phyloP scores from a whole-genome alignment of 2,113 vertebrate species.

The Hemiprocne comata region DNA sequence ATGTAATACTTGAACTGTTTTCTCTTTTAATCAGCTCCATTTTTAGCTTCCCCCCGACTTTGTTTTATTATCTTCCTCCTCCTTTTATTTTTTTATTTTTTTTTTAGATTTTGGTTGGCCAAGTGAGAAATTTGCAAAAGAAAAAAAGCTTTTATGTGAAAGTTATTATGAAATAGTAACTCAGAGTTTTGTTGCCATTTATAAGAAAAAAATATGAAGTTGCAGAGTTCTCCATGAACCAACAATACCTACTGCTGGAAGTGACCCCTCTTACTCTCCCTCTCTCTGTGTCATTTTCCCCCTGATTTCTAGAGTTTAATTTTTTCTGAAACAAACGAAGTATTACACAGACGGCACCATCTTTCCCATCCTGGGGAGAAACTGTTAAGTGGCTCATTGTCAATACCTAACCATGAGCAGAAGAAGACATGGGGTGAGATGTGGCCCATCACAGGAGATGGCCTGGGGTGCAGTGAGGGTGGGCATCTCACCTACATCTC shows the following conservation, averaged over 20 bases:
- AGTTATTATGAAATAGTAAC: neutral
- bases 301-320: neutral
- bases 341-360: neutral
- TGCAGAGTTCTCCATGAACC: neutral
- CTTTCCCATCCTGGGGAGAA: neutral
- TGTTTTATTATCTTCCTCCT: neutral
- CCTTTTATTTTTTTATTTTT: neutral
- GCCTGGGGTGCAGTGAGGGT: accelerated
- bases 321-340: neutral
- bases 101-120: neutral
- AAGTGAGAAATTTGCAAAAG: neutral
- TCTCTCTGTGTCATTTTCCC: neutral
- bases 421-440: accelerated
- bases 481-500: neutral
- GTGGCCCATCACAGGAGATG: neutral
- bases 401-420: neutral
- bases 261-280: neutral
- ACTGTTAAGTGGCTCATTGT: neutral
- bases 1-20: neutral
- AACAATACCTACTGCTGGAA: neutral
- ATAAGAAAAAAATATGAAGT: neutral
- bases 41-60: neutral
- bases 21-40: neutral
- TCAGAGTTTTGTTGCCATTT: neutral
- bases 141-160: neutral